These are phyloP conservation scores for Coendou prehensilis DNA, from an alignment of 2,797 vertebrate genomes.

Conservation along the genomic window DNA sequence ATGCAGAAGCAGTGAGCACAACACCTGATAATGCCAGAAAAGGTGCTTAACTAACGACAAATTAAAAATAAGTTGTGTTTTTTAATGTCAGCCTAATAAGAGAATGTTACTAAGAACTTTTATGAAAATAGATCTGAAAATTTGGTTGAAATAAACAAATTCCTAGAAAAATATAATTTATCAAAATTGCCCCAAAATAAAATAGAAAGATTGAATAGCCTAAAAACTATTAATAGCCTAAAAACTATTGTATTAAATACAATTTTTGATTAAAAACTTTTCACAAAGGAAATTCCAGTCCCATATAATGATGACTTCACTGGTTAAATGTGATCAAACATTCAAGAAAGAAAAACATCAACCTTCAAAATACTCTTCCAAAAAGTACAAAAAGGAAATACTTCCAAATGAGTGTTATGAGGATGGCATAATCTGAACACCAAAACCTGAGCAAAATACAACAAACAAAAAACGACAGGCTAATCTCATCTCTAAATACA, in stretches of 20 bases:
- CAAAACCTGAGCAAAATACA: neutral
- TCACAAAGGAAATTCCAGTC: neutral
- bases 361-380: constrained; percentile 36
- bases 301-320: neutral
- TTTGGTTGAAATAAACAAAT: neutral
- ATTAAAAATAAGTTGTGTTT: neutral
- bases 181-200: constrained; percentile 26
- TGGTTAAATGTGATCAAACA: constrained; percentile 8
- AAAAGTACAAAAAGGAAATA: neutral
- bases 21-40: neutral
- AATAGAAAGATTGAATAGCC: neutral
- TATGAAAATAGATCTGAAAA: constrained; percentile 23
- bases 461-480: neutral
- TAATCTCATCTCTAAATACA: constrained; percentile 44
- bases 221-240: neutral
- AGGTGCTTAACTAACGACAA: neutral
- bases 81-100: constrained; percentile 17
- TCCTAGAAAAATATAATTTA: constrained; percentile 13
- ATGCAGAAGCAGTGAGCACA: neutral
- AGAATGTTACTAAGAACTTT: neutral
- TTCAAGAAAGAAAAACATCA: neutral
- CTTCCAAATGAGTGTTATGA: constrained; percentile 25
- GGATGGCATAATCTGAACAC: constrained; percentile 24
- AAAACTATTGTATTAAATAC: neutral
- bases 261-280: constrained; percentile 29